Evolutionary conservation across 2,113 vertebrate species (phyloP).

Genomic region (Etia nguti): DNA sequence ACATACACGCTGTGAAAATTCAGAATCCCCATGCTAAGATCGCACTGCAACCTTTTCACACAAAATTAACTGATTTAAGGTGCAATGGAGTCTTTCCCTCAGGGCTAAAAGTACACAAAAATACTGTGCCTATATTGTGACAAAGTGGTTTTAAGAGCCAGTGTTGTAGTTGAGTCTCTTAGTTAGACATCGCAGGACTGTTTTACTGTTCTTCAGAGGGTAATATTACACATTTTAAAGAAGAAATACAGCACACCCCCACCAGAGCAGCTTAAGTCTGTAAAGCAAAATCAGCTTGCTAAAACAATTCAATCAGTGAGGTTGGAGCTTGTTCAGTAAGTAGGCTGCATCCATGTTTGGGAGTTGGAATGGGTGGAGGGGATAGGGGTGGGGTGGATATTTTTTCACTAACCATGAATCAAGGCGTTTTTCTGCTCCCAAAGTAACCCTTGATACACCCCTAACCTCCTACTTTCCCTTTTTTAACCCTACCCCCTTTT

Average conservation of each 20-base stretch:
- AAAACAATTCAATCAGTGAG: not conserved
- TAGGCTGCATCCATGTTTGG: not conserved
- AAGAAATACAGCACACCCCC: not conserved
- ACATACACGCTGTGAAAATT: not conserved
- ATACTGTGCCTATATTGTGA: not conserved
- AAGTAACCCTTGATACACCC: not conserved
- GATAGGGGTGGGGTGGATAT: not conserved
- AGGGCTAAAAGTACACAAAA: not conserved
- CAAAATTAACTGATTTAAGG: slow-evolving; percentile 32
- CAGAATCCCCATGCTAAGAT: not conserved
- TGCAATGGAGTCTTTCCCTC: not conserved
- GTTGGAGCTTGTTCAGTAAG: not conserved
- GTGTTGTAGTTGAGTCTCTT: not conserved
- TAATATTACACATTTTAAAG: not conserved
- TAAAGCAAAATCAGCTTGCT: not conserved
- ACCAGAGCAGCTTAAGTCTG: not conserved
- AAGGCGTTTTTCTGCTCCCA: slow-evolving; percentile 22
- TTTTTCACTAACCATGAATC: slow-evolving; percentile 36
- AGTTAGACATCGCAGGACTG: not conserved
- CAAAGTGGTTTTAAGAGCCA: slow-evolving; percentile 8
- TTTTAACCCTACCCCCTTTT: not conserved
- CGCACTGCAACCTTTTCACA: slow-evolving; percentile 22
- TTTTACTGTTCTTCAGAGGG: not conserved
- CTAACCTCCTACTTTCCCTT: not conserved
- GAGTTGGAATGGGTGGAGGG: not conserved